Evolutionary conservation across 2,797 vertebrate species (phyloP).

Genomic region (Telmatherina bonti): DNA sequence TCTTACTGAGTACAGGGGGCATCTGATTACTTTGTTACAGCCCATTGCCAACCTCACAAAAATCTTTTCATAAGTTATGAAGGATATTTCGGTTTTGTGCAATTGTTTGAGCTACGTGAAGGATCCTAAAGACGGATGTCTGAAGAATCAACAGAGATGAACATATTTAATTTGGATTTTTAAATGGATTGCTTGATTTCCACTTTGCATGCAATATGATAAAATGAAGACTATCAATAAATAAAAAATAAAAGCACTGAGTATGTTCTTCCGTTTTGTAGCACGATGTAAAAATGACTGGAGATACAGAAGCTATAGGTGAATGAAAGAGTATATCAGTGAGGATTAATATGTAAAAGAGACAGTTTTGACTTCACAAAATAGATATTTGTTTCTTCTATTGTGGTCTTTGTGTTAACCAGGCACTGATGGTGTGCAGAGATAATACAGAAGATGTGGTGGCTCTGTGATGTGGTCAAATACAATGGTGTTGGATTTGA

Average conservation of each 20-base stretch:
- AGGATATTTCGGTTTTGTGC: constrained; percentile 27
- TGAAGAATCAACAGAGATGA: constrained; percentile 39
- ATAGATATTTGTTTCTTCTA: neutral
- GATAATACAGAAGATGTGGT: neutral
- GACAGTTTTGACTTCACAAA: neutral
- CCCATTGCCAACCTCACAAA: constrained; percentile 15
- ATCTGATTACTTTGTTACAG: constrained; percentile 10
- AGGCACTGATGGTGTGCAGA: neutral
- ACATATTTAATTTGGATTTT: constrained; percentile 57
- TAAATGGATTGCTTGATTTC: constrained; percentile 60
- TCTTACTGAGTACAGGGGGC: constrained; percentile 9
- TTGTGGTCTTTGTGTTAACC: neutral
- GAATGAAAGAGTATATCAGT: neutral
- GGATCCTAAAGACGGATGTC: constrained; percentile 28
- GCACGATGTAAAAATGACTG: constrained; percentile 4
- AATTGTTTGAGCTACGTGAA: constrained; percentile 43
- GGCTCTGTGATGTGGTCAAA: neutral
- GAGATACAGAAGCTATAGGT: neutral
- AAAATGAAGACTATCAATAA: constrained; percentile 36
- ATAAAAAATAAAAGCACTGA: neutral
- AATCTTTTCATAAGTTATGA: constrained; percentile 15
- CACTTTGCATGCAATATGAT: constrained; percentile 70
- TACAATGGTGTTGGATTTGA: neutral
- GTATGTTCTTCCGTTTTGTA: constrained; percentile 24
- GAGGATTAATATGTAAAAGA: constrained; percentile 16